phyloP scores from a whole-genome alignment of 2,797 vertebrate genomes.

The Alosa sapidissima region DNA sequence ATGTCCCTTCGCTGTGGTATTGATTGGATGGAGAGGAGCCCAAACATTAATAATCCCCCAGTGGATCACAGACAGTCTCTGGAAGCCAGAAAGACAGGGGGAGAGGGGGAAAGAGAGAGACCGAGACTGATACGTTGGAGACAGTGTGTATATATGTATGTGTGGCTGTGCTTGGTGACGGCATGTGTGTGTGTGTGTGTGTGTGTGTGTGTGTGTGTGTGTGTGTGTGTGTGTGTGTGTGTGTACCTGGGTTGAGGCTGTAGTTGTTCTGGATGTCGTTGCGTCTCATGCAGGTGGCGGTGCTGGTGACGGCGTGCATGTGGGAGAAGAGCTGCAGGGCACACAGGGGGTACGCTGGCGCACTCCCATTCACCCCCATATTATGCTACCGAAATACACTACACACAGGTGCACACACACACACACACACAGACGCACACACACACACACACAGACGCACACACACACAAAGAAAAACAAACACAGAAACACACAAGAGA shows the following conservation, averaged over 20 bases:
- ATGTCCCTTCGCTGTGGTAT: slow-evolving; percentile 73
- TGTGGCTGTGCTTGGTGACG: background rate
- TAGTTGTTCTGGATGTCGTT: slow-evolving; percentile 82
- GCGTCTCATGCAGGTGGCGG: slow-evolving; percentile 92
- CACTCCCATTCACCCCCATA: slow-evolving; percentile 63
- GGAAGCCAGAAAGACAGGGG: background rate
- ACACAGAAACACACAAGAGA: background rate
- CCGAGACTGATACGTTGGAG: background rate
- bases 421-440: background rate
- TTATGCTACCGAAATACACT: slow-evolving; percentile 89
- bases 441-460: background rate
- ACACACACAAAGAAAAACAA: background rate
- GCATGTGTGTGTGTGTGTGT: background rate
- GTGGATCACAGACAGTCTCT: slow-evolving; percentile 88
- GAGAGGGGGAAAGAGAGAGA: background rate
- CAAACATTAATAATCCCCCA: slow-evolving; percentile 87
- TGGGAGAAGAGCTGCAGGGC: slow-evolving; percentile 94
- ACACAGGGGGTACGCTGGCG: slow-evolving; percentile 83
- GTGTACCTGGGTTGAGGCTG: slow-evolving; percentile 85
- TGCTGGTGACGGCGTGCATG: slow-evolving; percentile 91
- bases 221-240: background rate
- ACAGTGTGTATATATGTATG: background rate
- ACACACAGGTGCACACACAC: slow-evolving; percentile 19
- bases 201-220: too few species aligned
- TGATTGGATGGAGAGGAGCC: slow-evolving; percentile 81